Evolutionary conservation across 2,113 vertebrate species (phyloP).

Genomic region (Proterorhinus semilunaris): DNA sequence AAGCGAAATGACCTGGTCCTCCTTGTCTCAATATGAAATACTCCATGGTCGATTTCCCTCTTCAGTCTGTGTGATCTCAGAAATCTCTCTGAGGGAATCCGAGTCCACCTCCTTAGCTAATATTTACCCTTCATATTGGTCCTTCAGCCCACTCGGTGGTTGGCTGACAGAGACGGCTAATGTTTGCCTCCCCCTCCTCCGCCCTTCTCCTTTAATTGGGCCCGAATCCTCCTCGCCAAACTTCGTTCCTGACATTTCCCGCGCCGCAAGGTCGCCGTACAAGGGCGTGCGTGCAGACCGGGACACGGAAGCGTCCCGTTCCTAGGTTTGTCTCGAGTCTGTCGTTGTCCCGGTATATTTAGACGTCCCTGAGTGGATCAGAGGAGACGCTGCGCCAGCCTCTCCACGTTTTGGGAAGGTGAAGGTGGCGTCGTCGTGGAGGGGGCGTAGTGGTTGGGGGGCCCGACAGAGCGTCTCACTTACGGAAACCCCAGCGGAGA

Average conservation of each 20-base stretch:
- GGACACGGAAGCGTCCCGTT: neutral
- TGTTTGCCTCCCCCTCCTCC: slow-evolving; percentile 28
- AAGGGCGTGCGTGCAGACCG: neutral
- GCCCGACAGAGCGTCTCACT: neutral
- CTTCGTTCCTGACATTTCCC: neutral
- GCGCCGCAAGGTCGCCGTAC: neutral
- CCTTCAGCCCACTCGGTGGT: slow-evolving; percentile 15
- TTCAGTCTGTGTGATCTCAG: neutral
- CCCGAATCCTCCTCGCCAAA: neutral
- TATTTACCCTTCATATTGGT: slow-evolving; percentile 15
- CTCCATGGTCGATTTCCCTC: neutral
- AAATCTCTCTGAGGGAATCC: neutral
- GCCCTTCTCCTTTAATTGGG: slow-evolving; percentile 12
- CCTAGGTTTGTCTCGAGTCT: neutral
- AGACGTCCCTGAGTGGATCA: slow-evolving; percentile 17
- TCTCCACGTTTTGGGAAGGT: slow-evolving; percentile 8
- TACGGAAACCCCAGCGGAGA: neutral
- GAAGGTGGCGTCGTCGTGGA: neutral
- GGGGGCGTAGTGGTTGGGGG: neutral
- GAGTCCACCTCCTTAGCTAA: neutral
- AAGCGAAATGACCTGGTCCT: too few relatives aligned
- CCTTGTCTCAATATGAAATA: too few relatives aligned
- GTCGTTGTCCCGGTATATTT: neutral
- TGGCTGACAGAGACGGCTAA: slow-evolving; percentile 16
- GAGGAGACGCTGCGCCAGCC: slow-evolving; percentile 7